phyloP scores from a whole-genome alignment of 2,888 invertebrate genomes.

The Trichopoda pennipes region DNA sequence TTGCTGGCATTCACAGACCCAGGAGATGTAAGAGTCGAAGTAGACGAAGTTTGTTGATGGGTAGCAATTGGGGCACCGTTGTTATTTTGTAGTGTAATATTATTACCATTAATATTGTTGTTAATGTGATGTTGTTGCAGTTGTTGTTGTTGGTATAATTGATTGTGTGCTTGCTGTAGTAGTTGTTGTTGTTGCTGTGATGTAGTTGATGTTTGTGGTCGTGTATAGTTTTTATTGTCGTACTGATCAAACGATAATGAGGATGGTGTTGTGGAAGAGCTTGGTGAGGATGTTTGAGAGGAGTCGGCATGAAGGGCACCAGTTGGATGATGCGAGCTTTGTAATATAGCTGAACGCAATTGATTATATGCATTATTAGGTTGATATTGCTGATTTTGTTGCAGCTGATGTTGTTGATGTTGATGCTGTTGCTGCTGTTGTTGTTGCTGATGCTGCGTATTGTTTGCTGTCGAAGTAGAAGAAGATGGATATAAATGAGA shows the following conservation, averaged over 20 bases:
- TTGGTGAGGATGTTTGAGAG: constrained; percentile 66
- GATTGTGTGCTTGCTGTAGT: constrained; percentile 67
- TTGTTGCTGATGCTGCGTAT: constrained; percentile 71
- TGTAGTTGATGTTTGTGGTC: constrained; percentile 69
- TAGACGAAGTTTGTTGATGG: constrained; percentile 45
- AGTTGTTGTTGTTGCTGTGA: constrained; percentile 67
- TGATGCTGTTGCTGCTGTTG: constrained; percentile 72
- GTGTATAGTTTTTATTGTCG: constrained; percentile 71
- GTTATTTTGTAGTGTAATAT: constrained; percentile 71
- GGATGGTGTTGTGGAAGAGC: constrained; percentile 59
- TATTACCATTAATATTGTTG: constrained; percentile 48
- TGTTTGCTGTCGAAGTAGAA: constrained; percentile 70
- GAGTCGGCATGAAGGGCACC: constrained; percentile 72
- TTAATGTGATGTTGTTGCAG: constrained; percentile 65
- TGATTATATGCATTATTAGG: constrained; percentile 78
- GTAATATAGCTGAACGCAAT: constrained; percentile 79
- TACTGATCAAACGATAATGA: constrained; percentile 75
- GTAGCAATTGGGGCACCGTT: constrained; percentile 62
- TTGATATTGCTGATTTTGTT: constrained; percentile 76
- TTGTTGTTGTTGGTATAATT: constrained; percentile 69
- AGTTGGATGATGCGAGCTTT: constrained; percentile 80
- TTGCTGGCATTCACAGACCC: constrained; percentile 55
- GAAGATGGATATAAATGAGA: constrained; percentile 79
- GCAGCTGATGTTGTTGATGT: constrained; percentile 69
- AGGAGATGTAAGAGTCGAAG: constrained; percentile 49